A percentile compares a stretch with the other conserved stretches of the same genome.
These are phyloP conservation scores for Chondrilla cf. caribensis DNA, from an alignment of 37 sponge, comb jelly and placozoan species.

Conservation along the genomic window DNA sequence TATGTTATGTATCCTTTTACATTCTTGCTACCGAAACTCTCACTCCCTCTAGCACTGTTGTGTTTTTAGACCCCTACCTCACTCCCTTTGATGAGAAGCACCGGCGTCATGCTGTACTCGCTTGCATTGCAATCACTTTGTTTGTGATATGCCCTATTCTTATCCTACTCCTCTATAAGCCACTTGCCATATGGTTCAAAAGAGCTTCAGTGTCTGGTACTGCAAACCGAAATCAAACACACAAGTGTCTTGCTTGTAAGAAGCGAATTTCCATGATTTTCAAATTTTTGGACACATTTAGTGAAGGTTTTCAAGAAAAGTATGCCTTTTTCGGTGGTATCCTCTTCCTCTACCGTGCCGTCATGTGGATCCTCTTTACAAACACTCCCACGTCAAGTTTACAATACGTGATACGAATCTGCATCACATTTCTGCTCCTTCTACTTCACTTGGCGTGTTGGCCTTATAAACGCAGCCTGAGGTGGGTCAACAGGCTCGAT, in stretches of 20 bases:
- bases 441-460: neutral
- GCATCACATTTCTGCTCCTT: neutral
- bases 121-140: neutral
- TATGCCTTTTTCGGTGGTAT: slow-evolving; percentile 15
- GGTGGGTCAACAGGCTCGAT: neutral
- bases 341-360: neutral
- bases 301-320: slow-evolving; percentile 13
- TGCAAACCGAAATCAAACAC: neutral
- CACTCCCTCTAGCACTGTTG: neutral
- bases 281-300: neutral
- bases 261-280: neutral
- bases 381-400: too few species aligned
- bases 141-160: slow-evolving; percentile 4
- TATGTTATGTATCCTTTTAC: slow-evolving; percentile 4
- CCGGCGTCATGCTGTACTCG: neutral
- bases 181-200: neutral
- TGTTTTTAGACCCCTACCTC: neutral
- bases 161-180: slow-evolving; percentile 17
- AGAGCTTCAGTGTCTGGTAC: neutral
- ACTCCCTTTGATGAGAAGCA: slow-evolving; percentile 8
- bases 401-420: neutral
- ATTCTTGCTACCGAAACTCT: neutral
- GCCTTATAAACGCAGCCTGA: neutral
- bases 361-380: neutral
- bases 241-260: neutral